Conservation (phyloP, 2,113 vertebrate genomes). For the Hyla sarda region DNA sequence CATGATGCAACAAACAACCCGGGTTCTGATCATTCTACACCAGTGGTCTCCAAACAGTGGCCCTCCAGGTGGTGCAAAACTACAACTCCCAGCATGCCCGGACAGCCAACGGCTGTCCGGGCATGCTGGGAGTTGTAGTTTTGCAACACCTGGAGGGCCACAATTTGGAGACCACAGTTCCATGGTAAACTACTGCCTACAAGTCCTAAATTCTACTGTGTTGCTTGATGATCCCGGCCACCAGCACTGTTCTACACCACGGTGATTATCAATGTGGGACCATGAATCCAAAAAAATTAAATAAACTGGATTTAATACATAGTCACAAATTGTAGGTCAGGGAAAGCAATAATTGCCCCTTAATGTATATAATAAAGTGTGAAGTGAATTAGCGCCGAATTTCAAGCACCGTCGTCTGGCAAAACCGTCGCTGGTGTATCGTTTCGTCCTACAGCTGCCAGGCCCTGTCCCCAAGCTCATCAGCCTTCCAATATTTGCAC, state of each 20-base stretch:
- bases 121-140: no score
- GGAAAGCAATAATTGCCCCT: constrained; percentile 24
- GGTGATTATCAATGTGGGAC: not conserved
- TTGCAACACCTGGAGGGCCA: no score
- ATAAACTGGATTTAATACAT: not conserved
- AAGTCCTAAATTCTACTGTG: no score
- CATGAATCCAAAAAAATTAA: not conserved
- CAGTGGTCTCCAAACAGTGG: no score
- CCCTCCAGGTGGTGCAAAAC: no score
- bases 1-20: not conserved
- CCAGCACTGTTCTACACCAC: no score
- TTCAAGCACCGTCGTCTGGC: not conserved
- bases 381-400: constrained; percentile 1
- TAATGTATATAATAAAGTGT: constrained; percentile 13
- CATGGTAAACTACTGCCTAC: no score
- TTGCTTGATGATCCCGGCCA: no score
- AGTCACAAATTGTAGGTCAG: not conserved
- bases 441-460: not conserved
- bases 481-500: constrained; percentile 8
- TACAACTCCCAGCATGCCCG: no score
- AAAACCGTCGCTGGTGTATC: not conserved
- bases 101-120: no score
- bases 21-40: not conserved
- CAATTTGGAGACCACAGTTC: no score
- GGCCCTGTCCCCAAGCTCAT: constrained; percentile 9